Conservation (phyloP, 2,797 vertebrate species). For the Pipistrellus kuhlii region DNA sequence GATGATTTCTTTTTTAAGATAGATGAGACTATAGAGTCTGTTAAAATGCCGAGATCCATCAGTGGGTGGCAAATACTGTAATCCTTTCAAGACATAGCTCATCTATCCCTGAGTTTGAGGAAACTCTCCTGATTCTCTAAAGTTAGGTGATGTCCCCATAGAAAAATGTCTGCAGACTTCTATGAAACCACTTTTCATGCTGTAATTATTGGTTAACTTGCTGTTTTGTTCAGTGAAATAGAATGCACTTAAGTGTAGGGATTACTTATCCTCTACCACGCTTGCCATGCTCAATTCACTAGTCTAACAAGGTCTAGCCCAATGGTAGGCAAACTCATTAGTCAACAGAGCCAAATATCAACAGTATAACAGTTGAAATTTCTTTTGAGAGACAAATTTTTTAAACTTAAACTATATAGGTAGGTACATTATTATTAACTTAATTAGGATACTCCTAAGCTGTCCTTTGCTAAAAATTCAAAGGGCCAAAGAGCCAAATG, state of each 20-base stretch:
- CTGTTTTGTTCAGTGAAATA: conserved; percentile 41
- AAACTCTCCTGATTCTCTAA: neutral
- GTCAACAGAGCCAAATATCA: too few relatives aligned
- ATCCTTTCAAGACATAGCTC: neutral
- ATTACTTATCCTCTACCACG: neutral
- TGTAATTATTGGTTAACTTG: neutral
- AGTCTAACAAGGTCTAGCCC: neutral
- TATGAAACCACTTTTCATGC: neutral
- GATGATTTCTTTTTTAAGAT: neutral
- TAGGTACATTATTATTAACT: too few relatives aligned
- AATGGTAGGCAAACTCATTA: too few relatives aligned
- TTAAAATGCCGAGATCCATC: neutral
- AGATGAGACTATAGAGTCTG: neutral
- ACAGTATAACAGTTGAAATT: too few relatives aligned
- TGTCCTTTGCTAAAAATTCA: too few relatives aligned
- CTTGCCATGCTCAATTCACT: neutral
- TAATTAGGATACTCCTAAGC: too few relatives aligned
- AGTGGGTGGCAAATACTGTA: neutral
- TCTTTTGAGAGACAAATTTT: too few relatives aligned
- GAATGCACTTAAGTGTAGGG: neutral
- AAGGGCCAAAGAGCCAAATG: too few relatives aligned
- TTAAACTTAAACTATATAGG: too few relatives aligned
- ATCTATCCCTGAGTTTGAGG: neutral
- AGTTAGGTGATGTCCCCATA: neutral
- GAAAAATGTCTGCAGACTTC: neutral